phyloP scores from a whole-genome alignment of 2,113 vertebrate genomes.

The Cyprinodon brontotheroides region DNA sequence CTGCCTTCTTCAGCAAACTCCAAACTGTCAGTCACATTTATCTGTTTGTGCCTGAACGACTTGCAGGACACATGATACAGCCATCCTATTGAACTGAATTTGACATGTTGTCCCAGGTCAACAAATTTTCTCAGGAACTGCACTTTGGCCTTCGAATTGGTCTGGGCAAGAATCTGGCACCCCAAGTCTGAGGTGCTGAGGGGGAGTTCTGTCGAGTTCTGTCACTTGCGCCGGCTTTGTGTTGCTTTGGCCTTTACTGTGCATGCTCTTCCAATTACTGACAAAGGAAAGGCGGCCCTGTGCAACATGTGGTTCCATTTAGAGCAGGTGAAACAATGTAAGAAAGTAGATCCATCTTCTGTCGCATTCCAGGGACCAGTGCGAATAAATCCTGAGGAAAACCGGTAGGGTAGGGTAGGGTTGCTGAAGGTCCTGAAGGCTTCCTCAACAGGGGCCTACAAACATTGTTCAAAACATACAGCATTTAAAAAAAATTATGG shows the following conservation, averaged over 20 bases:
- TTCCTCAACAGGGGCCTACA: constrained; percentile 38
- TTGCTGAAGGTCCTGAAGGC: constrained; percentile 34
- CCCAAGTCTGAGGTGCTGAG: constrained; percentile 12
- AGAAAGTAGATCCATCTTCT: constrained; percentile 83
- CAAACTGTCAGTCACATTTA: constrained; percentile 52
- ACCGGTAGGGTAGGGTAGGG: constrained; percentile 39
- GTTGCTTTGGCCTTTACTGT: constrained; percentile 51
- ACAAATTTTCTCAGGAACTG: constrained; percentile 21
- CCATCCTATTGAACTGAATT: constrained; percentile 55
- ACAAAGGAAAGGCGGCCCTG: constrained; percentile 70
- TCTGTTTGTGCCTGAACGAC: constrained; percentile 23
- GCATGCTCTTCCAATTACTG: constrained; percentile 82
- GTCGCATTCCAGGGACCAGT: constrained; percentile 72
- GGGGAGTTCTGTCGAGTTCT: not conserved
- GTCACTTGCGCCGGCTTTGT: constrained; percentile 33
- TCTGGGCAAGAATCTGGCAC: constrained; percentile 51
- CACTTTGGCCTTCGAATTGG: constrained; percentile 45
- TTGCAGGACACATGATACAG: constrained; percentile 51
- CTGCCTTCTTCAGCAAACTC: constrained; percentile 45
- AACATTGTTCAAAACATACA: constrained; percentile 16
- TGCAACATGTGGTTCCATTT: constrained; percentile 79
- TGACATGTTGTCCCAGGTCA: constrained; percentile 58
- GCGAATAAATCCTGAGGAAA: constrained; percentile 71
- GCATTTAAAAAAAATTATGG: constrained; percentile 58
- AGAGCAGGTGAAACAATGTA: constrained; percentile 85